phyloP scores from a whole-genome alignment of 1,140 invertebrate genomes.

The Ylistrum balloti region DNA sequence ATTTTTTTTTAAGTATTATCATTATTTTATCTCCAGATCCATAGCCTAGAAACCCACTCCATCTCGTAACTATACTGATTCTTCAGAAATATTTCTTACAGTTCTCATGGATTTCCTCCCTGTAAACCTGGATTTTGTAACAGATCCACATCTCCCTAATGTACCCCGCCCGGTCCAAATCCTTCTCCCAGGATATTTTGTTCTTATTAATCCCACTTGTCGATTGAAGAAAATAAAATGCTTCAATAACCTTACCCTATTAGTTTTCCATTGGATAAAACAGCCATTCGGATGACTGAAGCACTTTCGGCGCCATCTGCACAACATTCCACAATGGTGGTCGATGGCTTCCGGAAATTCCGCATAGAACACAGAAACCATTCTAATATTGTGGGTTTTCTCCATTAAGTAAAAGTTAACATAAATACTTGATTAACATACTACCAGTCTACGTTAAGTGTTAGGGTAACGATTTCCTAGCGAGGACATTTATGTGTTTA shows the following conservation, averaged over 20 bases:
- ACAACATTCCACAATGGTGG: slow-evolving; percentile 14
- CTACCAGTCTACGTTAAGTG: neutral
- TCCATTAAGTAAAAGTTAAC: neutral
- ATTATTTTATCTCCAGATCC: too few species aligned
- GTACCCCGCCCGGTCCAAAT: neutral
- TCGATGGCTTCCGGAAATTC: slow-evolving; percentile 15
- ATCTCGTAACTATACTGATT: too few species aligned
- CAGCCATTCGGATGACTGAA: slow-evolving; percentile 6
- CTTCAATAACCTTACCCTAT: slow-evolving; percentile 10
- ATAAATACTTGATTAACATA: slow-evolving; percentile 36
- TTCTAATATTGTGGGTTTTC: too few species aligned
- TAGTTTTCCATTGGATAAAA: slow-evolving; percentile 31
- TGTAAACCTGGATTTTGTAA: neutral
- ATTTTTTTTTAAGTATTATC: too few species aligned
- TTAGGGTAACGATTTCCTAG: neutral
- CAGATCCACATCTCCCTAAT: neutral
- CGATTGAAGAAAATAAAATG: slow-evolving; percentile 11
- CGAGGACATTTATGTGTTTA: neutral
- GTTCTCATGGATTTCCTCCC: too few species aligned
- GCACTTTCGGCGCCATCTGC: slow-evolving; percentile 13
- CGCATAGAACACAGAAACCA: neutral
- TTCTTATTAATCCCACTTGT: neutral
- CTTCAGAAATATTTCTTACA: too few species aligned
- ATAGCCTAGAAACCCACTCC: too few species aligned
- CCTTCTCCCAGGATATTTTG: neutral